Conservation (phyloP, 2,888 invertebrate genomes). For the Steinernema scapterisci region DNA sequence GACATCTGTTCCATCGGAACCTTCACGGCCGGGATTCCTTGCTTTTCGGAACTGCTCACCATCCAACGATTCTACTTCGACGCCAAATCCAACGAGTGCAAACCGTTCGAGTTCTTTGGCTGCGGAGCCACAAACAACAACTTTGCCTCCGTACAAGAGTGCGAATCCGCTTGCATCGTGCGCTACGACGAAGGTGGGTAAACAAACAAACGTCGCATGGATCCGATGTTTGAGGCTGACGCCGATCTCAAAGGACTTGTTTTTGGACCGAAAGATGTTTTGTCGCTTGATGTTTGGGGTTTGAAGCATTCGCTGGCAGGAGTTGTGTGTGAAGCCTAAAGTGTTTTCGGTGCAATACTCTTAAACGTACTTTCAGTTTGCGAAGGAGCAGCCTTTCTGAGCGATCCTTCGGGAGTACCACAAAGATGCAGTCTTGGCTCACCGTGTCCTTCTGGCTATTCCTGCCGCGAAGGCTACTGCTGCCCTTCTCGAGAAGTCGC, state of each 20-base stretch:
- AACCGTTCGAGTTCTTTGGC: conserved; percentile 61
- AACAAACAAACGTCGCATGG: too few relatives aligned
- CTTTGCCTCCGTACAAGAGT: conserved; percentile 58
- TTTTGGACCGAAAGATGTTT: too few relatives aligned
- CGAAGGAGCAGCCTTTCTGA: conserved; percentile 60
- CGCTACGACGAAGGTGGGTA: not conserved
- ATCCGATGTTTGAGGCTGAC: too few relatives aligned
- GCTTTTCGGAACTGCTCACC: conserved; percentile 61
- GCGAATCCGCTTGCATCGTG: conserved; percentile 53
- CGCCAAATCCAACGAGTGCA: conserved; percentile 57
- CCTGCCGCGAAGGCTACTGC: conserved; percentile 57
- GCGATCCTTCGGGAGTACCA: conserved; percentile 59
- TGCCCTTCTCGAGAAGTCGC: conserved; percentile 61
- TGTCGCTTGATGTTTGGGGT: too few relatives aligned
- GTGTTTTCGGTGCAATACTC: not conserved
- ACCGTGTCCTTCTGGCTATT: conserved; percentile 61
- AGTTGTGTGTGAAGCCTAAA: too few relatives aligned
- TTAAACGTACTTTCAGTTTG: conserved; percentile 47
- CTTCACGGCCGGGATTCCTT: conserved; percentile 64
- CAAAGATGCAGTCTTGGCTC: conserved; percentile 58
- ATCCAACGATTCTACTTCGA: conserved; percentile 63
- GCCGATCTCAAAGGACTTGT: too few relatives aligned
- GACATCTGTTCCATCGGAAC: conserved; percentile 55
- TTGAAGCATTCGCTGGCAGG: too few relatives aligned
- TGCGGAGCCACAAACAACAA: conserved; percentile 64